Conservation (phyloP, 2,113 vertebrate species). For the Calyptomena viridis region DNA sequence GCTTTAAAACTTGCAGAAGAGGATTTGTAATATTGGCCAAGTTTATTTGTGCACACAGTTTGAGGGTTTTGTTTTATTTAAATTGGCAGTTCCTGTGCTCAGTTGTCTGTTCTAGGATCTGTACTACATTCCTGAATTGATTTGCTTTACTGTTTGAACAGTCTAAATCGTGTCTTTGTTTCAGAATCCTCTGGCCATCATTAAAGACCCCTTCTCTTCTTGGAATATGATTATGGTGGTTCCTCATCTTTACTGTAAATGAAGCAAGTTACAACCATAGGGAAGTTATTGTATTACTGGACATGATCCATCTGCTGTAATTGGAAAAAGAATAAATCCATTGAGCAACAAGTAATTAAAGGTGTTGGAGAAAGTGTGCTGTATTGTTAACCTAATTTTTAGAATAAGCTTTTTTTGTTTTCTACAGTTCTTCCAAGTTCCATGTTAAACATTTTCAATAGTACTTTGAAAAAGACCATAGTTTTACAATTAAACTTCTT, state of each 20-base stretch:
- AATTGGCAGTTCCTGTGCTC: not conserved
- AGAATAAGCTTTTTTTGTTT: not conserved
- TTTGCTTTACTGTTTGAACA: not conserved
- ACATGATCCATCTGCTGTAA: constrained; percentile 18
- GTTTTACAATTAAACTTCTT: not conserved
- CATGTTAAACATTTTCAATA: not conserved
- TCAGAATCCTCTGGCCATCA: constrained; percentile 65
- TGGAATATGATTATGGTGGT: constrained; percentile 3
- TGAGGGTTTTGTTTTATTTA: not conserved
- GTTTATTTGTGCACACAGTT: not conserved
- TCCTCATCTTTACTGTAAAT: not conserved
- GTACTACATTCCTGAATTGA: not conserved
- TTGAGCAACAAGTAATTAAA: constrained; percentile 27
- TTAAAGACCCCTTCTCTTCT: constrained; percentile 28
- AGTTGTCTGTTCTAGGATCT: not conserved
- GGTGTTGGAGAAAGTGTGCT: not conserved
- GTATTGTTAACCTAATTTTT: not conserved
- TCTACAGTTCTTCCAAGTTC: not conserved
- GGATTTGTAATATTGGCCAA: not conserved
- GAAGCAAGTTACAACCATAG: constrained; percentile 16
- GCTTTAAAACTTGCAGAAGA: not conserved
- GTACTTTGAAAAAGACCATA: not conserved
- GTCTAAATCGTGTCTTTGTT: constrained; percentile 20
- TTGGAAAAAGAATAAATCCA: constrained; percentile 20
- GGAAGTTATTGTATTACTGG: not conserved